These are phyloP conservation scores for Anoplolepis gracilipes DNA, from an alignment of 1,140 invertebrate species.

Conservation along the genomic window DNA sequence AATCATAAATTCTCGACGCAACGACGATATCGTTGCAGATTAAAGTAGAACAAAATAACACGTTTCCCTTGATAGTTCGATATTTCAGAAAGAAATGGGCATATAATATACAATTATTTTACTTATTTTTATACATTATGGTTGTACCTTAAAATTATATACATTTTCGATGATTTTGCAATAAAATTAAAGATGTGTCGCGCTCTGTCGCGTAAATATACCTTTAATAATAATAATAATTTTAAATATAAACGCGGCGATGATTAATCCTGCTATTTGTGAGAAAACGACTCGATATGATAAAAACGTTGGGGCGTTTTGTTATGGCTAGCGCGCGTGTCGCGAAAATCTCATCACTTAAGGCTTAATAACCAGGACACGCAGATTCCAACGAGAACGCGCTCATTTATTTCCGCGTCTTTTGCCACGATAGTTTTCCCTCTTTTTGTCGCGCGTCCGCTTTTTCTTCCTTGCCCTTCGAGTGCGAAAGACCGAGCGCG, in stretches of 20 bases:
- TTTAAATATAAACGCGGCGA: not conserved
- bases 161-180: not conserved
- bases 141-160: not conserved
- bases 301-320: constrained; percentile 43
- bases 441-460: constrained; percentile 64
- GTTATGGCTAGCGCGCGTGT: constrained; percentile 32
- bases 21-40: constrained; percentile 56
- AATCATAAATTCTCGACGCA: constrained; percentile 56
- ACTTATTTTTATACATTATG: not conserved
- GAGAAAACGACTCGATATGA: constrained; percentile 7
- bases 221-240: not conserved
- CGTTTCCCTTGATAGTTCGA: constrained; percentile 13
- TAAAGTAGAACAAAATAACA: constrained; percentile 51
- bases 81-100: constrained; percentile 27
- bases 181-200: not conserved
- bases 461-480: constrained; percentile 67
- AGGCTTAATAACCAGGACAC: constrained; percentile 55
- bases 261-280: constrained; percentile 35
- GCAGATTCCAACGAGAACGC: constrained; percentile 52
- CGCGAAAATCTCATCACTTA: constrained; percentile 56
- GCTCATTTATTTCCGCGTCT: constrained; percentile 72
- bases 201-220: not conserved
- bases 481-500: constrained; percentile 43
- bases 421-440: constrained; percentile 61
- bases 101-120: constrained; percentile 2